Evolutionary conservation across 2,113 vertebrate genomes (phyloP).

Genomic region (Agelaius phoeniceus): DNA sequence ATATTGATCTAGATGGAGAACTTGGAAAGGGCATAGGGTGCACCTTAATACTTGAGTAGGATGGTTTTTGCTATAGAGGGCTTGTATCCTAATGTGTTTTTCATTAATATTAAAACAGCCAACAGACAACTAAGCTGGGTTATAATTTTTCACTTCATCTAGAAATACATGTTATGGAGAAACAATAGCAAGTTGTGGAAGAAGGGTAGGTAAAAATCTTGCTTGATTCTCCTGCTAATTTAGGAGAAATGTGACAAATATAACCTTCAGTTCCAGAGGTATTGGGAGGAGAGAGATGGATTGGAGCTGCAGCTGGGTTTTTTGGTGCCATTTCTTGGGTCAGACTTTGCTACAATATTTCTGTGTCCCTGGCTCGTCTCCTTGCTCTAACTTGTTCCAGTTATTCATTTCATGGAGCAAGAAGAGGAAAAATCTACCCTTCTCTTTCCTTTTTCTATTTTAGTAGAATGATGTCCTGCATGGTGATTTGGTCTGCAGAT

Average conservation of each 20-base stretch:
- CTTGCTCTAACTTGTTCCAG: not conserved
- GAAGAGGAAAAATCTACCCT: not conserved
- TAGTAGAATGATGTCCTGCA: not conserved
- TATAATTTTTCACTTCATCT: not conserved
- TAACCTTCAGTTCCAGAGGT: not conserved
- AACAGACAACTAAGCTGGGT: not conserved
- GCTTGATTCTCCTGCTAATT: not conserved
- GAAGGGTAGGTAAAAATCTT: not conserved
- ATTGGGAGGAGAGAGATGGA: not conserved
- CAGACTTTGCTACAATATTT: conserved; percentile 9
- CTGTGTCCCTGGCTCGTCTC: not conserved
- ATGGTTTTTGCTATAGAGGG: not conserved
- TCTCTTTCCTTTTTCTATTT: not conserved
- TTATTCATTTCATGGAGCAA: not conserved
- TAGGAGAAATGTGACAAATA: not conserved
- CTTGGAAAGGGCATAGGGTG: not conserved
- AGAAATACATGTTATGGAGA: not conserved
- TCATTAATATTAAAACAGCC: not conserved
- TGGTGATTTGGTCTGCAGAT: not conserved
- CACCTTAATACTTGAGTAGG: not conserved
- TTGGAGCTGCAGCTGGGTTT: not conserved
- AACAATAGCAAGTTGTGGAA: not conserved
- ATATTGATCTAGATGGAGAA: not conserved
- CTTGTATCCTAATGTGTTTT: not conserved
- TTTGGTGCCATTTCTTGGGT: not conserved